A percentile compares a stretch with the other conserved stretches of the same genome.
Evolutionary conservation across 92 coral and sea anemone genomes (phyloP).

Genomic region (Virgularia gustaviana): DNA sequence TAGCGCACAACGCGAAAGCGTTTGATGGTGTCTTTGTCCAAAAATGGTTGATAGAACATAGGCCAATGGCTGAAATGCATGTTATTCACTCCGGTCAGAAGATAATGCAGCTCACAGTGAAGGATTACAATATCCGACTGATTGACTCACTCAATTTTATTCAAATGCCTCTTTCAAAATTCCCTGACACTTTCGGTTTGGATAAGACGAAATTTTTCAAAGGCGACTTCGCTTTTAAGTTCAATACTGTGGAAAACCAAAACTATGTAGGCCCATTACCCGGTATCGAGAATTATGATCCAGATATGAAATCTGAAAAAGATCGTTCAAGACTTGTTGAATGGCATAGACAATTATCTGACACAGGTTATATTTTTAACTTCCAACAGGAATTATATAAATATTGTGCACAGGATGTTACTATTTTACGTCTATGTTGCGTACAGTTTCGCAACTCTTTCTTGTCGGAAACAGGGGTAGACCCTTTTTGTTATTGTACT

Average conservation of each 20-base stretch:
- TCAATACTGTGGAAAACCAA: too few species aligned
- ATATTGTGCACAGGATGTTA: conserved; percentile 41
- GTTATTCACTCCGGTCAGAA: too few species aligned
- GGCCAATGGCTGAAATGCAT: too few species aligned
- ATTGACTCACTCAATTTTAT: conserved; percentile 9
- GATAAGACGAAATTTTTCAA: background rate
- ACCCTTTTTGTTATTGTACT: conserved; percentile 37
- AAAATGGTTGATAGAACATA: too few species aligned
- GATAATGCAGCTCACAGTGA: too few species aligned
- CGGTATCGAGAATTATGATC: background rate
- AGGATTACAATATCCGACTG: background rate
- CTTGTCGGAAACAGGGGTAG: conserved; percentile 6
- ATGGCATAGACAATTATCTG: too few species aligned
- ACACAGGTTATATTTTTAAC: conserved; percentile 9
- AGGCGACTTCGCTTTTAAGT: too few species aligned
- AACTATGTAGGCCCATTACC: conserved; percentile 7
- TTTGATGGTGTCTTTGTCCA: conserved; percentile 7
- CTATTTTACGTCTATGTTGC: conserved; percentile 29
- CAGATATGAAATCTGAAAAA: conserved; percentile 8
- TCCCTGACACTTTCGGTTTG: conserved; percentile 2
- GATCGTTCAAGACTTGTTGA: background rate
- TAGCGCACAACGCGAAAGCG: conserved; percentile 25
- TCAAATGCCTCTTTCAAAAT: background rate
- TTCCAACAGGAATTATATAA: conserved; percentile 5
- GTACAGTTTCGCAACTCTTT: conserved; percentile 33